Base-by-base conservation (phyloP, 2,113 vertebrate genomes). In the Sorex fumeus region DNA sequence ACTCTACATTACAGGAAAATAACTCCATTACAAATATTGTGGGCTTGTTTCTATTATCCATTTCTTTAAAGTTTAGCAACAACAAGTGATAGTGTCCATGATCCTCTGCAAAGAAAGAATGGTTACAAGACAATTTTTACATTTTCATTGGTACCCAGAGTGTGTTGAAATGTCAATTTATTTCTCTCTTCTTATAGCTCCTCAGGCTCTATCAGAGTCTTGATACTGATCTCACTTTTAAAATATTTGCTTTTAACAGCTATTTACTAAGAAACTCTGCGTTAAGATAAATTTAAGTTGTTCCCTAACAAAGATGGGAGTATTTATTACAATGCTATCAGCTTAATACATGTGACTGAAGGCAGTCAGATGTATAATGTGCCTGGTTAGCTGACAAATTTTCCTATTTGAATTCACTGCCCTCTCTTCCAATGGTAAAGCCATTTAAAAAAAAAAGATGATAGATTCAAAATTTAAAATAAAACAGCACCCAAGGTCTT, bases 41-140 rank as follows among this genome's bases (percentile, higher is more conserved):
- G 72, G 21, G n/a, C 7, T 3, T 11, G 3, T 78, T 82, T 77
- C 53, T 19, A 72, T 81, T 74, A 57, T 34, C 28, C 8, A 43
- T 1, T 8, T 72, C 69, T 84, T 87, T 66, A 32, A 93, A 90
- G 43, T 7, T 62, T 81, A 80, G 21, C 8, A 77, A 91, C 77
- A 77, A 77, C 15, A 9, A 83, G 45, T 62, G 32, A 40, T 70
- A 85, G 16, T 1, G 8, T 60, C 27, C 50, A n/a, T 34, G 40
- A 76, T 53, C 32, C 40, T 83, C 43, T 50, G 84, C 28, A 21
- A 34, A 40, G 28, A 89, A 84, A 30, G 76, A 27, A 57, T 23
- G n/a, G 5, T 43, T 82, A 81, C 13, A 75, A 78, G 27, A 27
- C 43, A 50, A 11, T 84, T 84, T 89, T 18, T 70, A 27, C 15